These are phyloP conservation scores for Allolobophora icterica DNA, from an alignment of 2,888 invertebrate genomes.

Conservation along the genomic window DNA sequence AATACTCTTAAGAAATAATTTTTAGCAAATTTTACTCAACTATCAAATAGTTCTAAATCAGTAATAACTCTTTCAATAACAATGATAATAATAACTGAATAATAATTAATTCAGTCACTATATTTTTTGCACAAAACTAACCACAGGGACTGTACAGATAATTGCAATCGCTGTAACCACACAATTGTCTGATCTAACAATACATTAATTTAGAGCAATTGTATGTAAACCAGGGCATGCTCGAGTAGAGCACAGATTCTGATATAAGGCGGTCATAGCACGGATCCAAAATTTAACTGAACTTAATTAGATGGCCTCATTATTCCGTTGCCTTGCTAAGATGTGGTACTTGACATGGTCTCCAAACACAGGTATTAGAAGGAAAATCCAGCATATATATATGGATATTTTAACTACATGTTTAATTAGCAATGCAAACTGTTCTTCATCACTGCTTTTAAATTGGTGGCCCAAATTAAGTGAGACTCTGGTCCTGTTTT, in stretches of 20 bases:
- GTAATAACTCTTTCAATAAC: too few species aligned
- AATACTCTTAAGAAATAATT: too few species aligned
- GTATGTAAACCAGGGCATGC: background rate
- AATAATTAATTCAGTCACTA: too few species aligned
- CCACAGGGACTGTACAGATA: background rate
- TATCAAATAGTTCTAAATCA: too few species aligned
- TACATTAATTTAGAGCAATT: background rate
- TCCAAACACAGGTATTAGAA: background rate
- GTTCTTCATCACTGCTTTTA: too few species aligned
- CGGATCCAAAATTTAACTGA: background rate
- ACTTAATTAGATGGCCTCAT: background rate
- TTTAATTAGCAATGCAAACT: too few species aligned
- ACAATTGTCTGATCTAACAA: background rate
- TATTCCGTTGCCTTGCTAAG: background rate
- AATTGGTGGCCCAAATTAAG: too few species aligned
- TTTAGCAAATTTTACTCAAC: too few species aligned
- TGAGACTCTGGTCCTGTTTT: too few species aligned
- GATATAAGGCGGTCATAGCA: background rate
- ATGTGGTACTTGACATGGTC: background rate
- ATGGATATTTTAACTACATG: too few species aligned
- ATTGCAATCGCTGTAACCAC: background rate
- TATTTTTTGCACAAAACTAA: too few species aligned
- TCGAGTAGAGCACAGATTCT: background rate
- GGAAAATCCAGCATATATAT: background rate
- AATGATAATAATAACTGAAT: too few species aligned